Evolutionary conservation across 2,888 invertebrate genomes (phyloP).

Genomic region (Onthophagus sagittarius): DNA sequence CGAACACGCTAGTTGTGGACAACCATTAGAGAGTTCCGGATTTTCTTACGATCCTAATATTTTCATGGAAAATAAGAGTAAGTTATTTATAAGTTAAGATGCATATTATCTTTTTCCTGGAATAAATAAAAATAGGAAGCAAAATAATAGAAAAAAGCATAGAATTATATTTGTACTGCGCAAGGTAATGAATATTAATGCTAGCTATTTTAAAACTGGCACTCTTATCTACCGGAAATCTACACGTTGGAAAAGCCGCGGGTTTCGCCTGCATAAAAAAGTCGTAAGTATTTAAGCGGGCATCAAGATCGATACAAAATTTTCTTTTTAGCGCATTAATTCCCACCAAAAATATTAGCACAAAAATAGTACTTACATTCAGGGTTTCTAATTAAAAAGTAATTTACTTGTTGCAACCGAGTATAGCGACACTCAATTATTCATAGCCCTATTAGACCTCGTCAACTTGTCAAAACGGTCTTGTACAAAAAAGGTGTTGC

Average conservation of each 20-base stretch:
- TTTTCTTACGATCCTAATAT: constrained; percentile 81
- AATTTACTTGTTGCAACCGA: background rate
- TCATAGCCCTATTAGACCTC: background rate
- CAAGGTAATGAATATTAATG: background rate
- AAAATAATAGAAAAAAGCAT: background rate
- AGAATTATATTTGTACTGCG: background rate
- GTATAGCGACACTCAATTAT: background rate
- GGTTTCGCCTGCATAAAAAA: background rate
- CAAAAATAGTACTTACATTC: background rate
- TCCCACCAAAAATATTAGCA: too few relatives aligned
- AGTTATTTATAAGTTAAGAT: constrained; percentile 40
- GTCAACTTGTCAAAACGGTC: background rate
- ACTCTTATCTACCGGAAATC: background rate
- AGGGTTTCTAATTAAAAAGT: background rate
- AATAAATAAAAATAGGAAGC: background rate
- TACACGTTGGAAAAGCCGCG: background rate
- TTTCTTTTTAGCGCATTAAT: background rate
- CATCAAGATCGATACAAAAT: background rate
- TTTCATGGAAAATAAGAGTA: constrained; percentile 83
- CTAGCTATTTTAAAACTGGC: background rate
- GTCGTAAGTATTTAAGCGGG: background rate
- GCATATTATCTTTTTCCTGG: background rate
- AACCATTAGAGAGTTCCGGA: constrained; percentile 68
- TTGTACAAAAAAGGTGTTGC: background rate
- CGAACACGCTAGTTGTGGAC: constrained; percentile 85